Conservation (phyloP, 2,113 vertebrate genomes). For the human (Homo sapiens) region GRCh38 chr16:52146501-52147000, state of each 20-base stretch:
- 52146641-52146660: neutral
- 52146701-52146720: neutral
- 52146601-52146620: neutral
- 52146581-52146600: constrained; percentile 61
- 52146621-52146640: neutral
- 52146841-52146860: neutral
- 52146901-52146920: neutral
- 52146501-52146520: constrained; percentile 83
- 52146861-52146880: neutral
- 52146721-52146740: neutral
- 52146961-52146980: too few relatives aligned
- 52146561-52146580: constrained; percentile 47
- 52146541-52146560: constrained; percentile 57
- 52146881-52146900: neutral
- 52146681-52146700: neutral
- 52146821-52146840: neutral
- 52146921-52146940: neutral
- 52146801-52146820: neutral
- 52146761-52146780: neutral
- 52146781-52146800: neutral
- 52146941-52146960: too few relatives aligned
- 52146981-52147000: too few relatives aligned
- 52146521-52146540: constrained; percentile 69
- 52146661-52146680: neutral
- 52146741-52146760: neutral